A percentile compares a stretch with the other conserved stretches of the same genome.
Conservation (phyloP, 2,888 invertebrate species). For the Rhaphigaster nebulosa region DNA sequence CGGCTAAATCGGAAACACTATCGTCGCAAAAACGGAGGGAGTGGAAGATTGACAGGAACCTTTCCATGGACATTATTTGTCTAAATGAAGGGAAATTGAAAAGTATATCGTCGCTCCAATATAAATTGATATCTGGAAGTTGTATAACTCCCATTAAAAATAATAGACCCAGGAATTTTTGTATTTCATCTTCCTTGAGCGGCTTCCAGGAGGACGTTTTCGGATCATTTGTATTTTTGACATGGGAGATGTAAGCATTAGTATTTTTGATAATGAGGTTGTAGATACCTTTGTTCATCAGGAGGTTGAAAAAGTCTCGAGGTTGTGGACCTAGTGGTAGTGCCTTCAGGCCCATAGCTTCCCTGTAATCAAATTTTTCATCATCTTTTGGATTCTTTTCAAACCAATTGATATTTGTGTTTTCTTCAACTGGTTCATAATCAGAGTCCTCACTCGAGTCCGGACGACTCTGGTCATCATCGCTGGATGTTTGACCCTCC, state of each 20-base stretch:
- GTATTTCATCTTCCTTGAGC: constrained; percentile 18
- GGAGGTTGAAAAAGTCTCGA: constrained; percentile 58
- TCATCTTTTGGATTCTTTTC: not conserved
- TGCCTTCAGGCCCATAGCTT: not conserved
- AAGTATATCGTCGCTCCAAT: constrained; percentile 68
- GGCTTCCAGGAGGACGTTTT: constrained; percentile 47
- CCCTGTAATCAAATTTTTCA: not conserved
- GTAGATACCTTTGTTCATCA: constrained; percentile 56
- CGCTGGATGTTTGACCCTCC: not conserved
- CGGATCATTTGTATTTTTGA: not conserved
- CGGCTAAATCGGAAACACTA: constrained; percentile 65
- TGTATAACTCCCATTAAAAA: constrained; percentile 68
- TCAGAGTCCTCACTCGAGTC: not conserved
- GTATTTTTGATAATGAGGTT: constrained; percentile 55
- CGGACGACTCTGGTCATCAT: not conserved
- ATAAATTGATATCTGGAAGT: constrained; percentile 67
- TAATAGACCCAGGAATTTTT: constrained; percentile 67
- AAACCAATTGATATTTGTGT: not conserved
- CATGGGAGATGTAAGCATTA: constrained; percentile 49
- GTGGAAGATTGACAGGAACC: constrained; percentile 67
- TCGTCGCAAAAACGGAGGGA: constrained; percentile 66
- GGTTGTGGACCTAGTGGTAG: constrained; percentile 52
- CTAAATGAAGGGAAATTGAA: constrained; percentile 67
- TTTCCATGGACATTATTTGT: constrained; percentile 67
- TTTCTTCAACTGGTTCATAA: not conserved